These are phyloP conservation scores for Aplocera efformata DNA, from an alignment of 2,888 invertebrate species.

Conservation along the genomic window DNA sequence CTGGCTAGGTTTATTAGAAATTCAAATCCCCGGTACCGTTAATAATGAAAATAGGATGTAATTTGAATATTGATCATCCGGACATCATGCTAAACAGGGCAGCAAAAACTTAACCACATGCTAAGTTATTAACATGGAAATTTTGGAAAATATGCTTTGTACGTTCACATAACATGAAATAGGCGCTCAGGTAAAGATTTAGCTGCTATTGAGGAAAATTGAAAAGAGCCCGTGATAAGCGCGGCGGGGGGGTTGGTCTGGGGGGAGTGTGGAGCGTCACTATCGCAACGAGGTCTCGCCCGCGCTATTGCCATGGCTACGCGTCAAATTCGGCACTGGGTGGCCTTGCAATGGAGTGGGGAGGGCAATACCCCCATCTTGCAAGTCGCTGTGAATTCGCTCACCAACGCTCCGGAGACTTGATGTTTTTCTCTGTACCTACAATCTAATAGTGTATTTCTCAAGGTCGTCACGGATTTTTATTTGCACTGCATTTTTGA, in stretches of 20 bases:
- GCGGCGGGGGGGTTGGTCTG: slow-evolving; percentile 35
- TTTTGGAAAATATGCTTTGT: slow-evolving; percentile 7
- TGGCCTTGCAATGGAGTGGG: slow-evolving; percentile 80
- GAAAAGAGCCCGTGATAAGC: slow-evolving; percentile 70
- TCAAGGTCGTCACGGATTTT: slow-evolving; percentile 60
- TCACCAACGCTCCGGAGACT: slow-evolving; percentile 58
- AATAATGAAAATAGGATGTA: background rate
- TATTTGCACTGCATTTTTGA: slow-evolving; percentile 52
- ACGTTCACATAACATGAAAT: slow-evolving; percentile 42
- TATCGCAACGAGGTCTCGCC: slow-evolving; percentile 69
- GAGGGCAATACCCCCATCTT: slow-evolving; percentile 79
- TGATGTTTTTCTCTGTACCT: slow-evolving; percentile 52
- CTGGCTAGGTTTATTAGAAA: background rate
- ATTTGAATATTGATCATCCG: slow-evolving; percentile 8
- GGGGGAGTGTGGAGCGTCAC: slow-evolving; percentile 51
- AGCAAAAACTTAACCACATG: slow-evolving; percentile 5
- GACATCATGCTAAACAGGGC: background rate
- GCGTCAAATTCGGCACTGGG: slow-evolving; percentile 75
- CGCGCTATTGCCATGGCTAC: slow-evolving; percentile 70
- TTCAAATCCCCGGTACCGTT: background rate
- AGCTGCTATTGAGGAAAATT: slow-evolving; percentile 69
- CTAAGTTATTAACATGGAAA: slow-evolving; percentile 7
- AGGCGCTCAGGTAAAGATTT: slow-evolving; percentile 69
- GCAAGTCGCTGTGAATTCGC: slow-evolving; percentile 67
- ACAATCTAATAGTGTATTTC: slow-evolving; percentile 45